Base-by-base conservation (phyloP, 2,888 invertebrate species). In the Drosophila vallismaia region DNA sequence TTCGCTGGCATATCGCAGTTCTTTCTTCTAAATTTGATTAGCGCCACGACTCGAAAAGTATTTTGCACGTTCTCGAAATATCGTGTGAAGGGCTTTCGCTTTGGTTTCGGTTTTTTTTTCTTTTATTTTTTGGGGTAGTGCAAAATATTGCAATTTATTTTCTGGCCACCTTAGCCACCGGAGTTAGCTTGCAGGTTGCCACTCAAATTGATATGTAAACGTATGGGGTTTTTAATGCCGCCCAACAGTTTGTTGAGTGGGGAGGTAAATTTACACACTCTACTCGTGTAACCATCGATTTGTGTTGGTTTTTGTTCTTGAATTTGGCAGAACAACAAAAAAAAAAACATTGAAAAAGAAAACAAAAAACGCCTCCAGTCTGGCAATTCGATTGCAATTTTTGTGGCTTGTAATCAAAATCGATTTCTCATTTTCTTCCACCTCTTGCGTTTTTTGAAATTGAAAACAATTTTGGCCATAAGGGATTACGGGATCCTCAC, bases 1-100 rank as follows among this genome's bases (percentile, higher is more conserved):
- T 53, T 51, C 67, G 50, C 54, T 29, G 36, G 42, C 57, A 46
- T 33, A 50, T 63, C 26, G 28, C 60, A 38, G 64, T 46, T 59
- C 26, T 48, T 64, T 57, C 48, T 50, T 40, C 54, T 88, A 88
- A 90, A 89, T 89, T 89, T 89, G 88, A 89, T 89, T 89, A 90
- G 86, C 66, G 62, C 56, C 53, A 62, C 64, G 55, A 58, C 58
- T 63, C 54, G 46, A 77, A 73, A 74, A 60, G 46, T 67, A 74
- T 76, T 79, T 78, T 74, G 68, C 82, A 63, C 51, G 62, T 50
- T 55, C 57, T 26, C 49, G 6, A 6, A 51, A 38, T 70, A 48
- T 70, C 74, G 62, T 74, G 74, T 44, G 38, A 36, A 48, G 44
- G 44, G 33, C 8, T 42, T 42, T 38, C n/a, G n/a, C 14, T 42